Conservation (phyloP, 1,140 invertebrate species). For the Platyscapa corneri region DNA sequence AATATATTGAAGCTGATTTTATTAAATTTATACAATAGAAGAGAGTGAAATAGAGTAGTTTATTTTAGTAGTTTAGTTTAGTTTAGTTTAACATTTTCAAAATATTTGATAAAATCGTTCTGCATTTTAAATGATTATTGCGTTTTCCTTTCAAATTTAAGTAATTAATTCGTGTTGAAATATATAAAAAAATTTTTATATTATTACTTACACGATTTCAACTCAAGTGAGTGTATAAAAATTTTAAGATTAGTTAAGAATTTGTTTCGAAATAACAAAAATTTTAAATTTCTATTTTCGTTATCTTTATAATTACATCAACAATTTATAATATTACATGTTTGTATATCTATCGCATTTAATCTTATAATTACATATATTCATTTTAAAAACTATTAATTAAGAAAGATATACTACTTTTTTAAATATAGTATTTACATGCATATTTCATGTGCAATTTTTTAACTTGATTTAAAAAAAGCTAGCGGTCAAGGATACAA, state of each 20-base stretch:
- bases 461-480: not conserved
- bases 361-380: not conserved
- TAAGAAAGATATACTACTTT: not conserved
- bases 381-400: not conserved
- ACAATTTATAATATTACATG: not conserved
- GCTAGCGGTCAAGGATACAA: not conserved
- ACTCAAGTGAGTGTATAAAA: not conserved
- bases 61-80: too few species aligned
- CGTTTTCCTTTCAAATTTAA: too few species aligned
- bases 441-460: not conserved
- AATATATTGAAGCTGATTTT: too few species aligned
- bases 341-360: not conserved
- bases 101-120: too few species aligned
- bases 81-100: too few species aligned
- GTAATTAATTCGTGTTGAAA: too few species aligned
- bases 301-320: not conserved
- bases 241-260: too few species aligned
- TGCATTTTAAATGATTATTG: too few species aligned
- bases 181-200: too few species aligned
- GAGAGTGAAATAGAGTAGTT: too few species aligned
- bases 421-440: not conserved
- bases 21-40: too few species aligned
- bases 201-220: too few species aligned
- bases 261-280: not conserved
- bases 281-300: not conserved